phyloP scores from a whole-genome alignment of 53 echinoderm and acorn worm species.

The Zoroaster sp. region DNA sequence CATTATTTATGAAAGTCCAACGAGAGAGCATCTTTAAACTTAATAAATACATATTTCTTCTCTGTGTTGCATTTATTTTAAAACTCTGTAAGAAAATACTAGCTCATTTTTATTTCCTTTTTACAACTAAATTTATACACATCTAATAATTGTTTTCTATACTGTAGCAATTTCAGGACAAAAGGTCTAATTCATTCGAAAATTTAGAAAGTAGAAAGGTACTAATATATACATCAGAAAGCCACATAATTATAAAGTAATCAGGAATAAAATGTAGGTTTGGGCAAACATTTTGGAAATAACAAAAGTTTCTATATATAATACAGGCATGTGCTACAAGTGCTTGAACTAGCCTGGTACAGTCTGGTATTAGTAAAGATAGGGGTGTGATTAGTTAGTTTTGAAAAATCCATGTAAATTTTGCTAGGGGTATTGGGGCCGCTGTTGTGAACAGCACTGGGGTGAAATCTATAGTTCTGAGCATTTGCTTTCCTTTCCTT shows the following conservation, averaged over 20 bases:
- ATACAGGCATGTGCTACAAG: not conserved
- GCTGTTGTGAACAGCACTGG: too few species aligned
- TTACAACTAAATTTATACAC: constrained; percentile 49
- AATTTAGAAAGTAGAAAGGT: not conserved
- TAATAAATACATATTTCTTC: constrained; percentile 29
- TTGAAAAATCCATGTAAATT: too few species aligned
- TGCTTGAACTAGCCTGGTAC: not conserved
- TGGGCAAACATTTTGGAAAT: not conserved
- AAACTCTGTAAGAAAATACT: constrained; percentile 51
- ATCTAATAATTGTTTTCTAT: constrained; percentile 1
- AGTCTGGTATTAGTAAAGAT: too few species aligned
- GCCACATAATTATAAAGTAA: not conserved
- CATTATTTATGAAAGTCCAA: too few species aligned
- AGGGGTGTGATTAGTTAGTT: too few species aligned
- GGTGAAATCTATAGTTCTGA: too few species aligned
- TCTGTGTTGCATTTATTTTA: not conserved
- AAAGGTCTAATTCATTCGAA: constrained; percentile 1
- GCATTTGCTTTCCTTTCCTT: too few species aligned
- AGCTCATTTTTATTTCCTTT: constrained; percentile 22
- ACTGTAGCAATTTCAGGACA: not conserved
- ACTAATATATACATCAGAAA: constrained; percentile 7
- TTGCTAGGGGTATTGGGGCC: too few species aligned
- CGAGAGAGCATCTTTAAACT: not conserved
- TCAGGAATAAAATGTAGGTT: not conserved
- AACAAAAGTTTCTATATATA: not conserved